A percentile compares a stretch with the other conserved stretches of the same genome.
Conservation (phyloP, 2,888 invertebrate species). For the Baronia brevicornis region DNA sequence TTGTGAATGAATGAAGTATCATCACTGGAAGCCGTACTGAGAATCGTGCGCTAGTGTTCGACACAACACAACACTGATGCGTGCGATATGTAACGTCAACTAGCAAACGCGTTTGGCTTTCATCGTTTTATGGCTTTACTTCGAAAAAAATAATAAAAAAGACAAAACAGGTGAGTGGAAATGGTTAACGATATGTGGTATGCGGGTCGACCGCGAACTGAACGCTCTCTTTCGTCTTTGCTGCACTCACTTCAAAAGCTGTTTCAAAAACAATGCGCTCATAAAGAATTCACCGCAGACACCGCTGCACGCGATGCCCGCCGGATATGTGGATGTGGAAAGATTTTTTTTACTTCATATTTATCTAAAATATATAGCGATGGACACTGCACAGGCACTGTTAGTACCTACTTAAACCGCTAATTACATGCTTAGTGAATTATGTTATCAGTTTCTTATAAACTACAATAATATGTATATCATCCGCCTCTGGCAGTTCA, state of each 20-base stretch:
- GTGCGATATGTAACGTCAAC: slow-evolving; percentile 25
- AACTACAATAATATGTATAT: too few species aligned
- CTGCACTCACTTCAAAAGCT: slow-evolving; percentile 38
- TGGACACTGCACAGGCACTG: too few species aligned
- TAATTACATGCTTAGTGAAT: too few species aligned
- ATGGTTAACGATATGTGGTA: slow-evolving; percentile 42
- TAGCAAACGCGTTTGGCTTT: slow-evolving; percentile 11
- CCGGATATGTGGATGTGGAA: slow-evolving; percentile 21
- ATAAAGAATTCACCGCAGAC: slow-evolving; percentile 66
- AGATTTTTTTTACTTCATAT: slow-evolving; percentile 14
- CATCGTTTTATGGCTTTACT: slow-evolving; percentile 20
- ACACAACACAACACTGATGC: slow-evolving; percentile 37
- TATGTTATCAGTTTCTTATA: too few species aligned
- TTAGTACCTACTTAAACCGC: too few species aligned
- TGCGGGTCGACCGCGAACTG: slow-evolving; percentile 68
- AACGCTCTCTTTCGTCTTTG: slow-evolving; percentile 46
- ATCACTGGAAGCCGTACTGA: slow-evolving; percentile 63
- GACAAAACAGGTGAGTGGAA: slow-evolving; percentile 37
- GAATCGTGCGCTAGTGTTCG: slow-evolving; percentile 42
- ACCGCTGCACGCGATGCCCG: slow-evolving; percentile 34
- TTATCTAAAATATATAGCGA: too few species aligned
- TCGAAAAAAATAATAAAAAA: slow-evolving; percentile 24
- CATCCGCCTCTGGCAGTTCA: too few species aligned
- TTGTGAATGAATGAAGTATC: slow-evolving; percentile 73
- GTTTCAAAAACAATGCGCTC: slow-evolving; percentile 59